These are phyloP conservation scores for Aphrocallistes beatrix DNA, from an alignment of 37 sponge, comb jelly and placozoan genomes.

Conservation along the genomic window DNA sequence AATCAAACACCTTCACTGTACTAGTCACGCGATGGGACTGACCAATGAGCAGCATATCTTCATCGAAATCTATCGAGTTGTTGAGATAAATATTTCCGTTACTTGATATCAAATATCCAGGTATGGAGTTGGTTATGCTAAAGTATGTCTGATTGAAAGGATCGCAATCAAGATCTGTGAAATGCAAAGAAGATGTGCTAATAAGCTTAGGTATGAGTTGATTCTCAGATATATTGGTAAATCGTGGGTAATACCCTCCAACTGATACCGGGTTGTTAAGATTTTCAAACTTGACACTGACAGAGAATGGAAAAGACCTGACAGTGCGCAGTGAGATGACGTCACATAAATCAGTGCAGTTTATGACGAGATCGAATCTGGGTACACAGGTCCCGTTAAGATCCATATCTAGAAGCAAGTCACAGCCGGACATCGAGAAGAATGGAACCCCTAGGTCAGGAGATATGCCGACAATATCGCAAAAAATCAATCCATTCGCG, in stretches of 20 bases:
- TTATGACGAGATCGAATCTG: neutral
- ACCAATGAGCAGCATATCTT: neutral
- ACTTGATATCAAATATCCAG: neutral
- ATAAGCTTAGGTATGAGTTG: neutral
- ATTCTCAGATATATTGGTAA: neutral
- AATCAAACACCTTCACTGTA: neutral
- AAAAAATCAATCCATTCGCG: neutral
- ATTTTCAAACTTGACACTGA: neutral
- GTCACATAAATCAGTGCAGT: conserved; percentile 14
- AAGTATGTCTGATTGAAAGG: conserved; percentile 1
- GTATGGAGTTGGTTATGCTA: neutral
- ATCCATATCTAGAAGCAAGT: neutral
- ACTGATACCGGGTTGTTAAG: neutral
- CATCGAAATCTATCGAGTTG: neutral
- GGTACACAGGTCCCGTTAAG: neutral
- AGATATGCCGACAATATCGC: neutral
- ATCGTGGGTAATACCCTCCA: neutral
- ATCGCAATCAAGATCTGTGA: neutral
- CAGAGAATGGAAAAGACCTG: neutral
- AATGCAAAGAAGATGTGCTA: neutral
- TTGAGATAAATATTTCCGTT: neutral
- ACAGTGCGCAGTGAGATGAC: neutral
- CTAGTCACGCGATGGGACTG: neutral
- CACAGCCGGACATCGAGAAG: neutral
- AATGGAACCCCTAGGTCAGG: neutral